Evolutionary conservation across 2,797 vertebrate species (phyloP).

Genomic region (Forpus xanthops): DNA sequence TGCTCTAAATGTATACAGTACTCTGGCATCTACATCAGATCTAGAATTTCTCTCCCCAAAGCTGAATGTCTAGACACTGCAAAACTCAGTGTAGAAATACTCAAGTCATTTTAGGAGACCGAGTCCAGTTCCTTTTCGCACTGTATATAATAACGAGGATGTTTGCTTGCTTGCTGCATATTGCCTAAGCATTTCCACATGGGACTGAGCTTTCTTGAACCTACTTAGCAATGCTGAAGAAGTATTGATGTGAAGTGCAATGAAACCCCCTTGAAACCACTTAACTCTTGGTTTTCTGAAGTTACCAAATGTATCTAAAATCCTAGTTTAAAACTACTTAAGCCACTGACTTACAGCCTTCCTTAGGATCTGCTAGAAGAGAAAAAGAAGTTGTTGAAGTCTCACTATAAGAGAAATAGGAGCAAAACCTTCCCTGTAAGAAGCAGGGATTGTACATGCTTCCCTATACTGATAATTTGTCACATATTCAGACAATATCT

Average conservation of each 20-base stretch:
- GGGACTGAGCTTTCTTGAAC: background rate
- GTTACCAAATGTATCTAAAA: background rate
- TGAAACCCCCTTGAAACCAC: background rate
- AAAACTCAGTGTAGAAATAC: background rate
- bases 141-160: background rate
- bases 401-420: background rate
- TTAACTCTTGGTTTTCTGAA: background rate
- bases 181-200: background rate
- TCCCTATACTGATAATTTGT: background rate
- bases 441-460: background rate
- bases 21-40: background rate
- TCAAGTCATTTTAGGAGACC: background rate
- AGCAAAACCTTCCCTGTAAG: background rate
- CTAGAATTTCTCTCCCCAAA: background rate
- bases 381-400: background rate
- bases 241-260: background rate
- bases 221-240: background rate
- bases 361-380: background rate
- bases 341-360: background rate
- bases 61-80: background rate
- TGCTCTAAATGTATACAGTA: background rate
- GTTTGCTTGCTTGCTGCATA: background rate
- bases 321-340: background rate
- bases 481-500: background rate
- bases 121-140: background rate